Base-by-base conservation (phyloP, 2,888 invertebrate species). In the Thecocarcelia acutangulata region DNA sequence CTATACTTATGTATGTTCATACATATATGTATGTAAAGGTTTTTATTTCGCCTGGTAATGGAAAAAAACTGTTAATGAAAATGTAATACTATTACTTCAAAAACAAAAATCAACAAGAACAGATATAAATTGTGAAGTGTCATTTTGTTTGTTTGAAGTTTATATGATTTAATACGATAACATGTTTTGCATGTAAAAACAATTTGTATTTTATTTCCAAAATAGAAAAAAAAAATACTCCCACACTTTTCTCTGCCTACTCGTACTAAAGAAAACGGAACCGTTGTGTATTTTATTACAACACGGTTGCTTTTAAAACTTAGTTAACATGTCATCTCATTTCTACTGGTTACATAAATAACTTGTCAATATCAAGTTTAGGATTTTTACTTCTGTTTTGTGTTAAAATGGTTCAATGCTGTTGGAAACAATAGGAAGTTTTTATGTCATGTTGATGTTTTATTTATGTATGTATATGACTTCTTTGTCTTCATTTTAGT, bases 121-220 rank as follows among this genome's bases (percentile, higher is more conserved):
- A 52, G 11, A 19, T 15, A 44, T 63, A 74, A 46, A 64, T 46
- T 48, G 48, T 64, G 70, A 64, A 77, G 70, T 70, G 50, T 3
- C 28, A 54, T 50, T 42, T 50, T 13, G 46, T n/a, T 24, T 48
- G 24, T 69, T 54, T 52, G 42, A 76, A 17, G 24, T 44, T 61
- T 48, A 42, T 58, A 61, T 56, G n/a, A 61, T 63, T 24, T 11
- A 40, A 70, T 42, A 63, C 63, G 69, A 37, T 56, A 40, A 77
- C 77, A 70, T 44, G 77, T 70, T 77, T 70, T 64, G 70, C 77
- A 77, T 70, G 33, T 46, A 46, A 33, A 50, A 56, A 48, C 21
- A 75, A 58, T 24, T 46, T 33, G 33, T 54, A 42, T 24, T 15
- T 40, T 17, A 59, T 28, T 58, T 48, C n/a, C 21, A 2, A 15